Base-by-base conservation (phyloP, 2,888 invertebrate species). In the Cybosia mesomella region DNA sequence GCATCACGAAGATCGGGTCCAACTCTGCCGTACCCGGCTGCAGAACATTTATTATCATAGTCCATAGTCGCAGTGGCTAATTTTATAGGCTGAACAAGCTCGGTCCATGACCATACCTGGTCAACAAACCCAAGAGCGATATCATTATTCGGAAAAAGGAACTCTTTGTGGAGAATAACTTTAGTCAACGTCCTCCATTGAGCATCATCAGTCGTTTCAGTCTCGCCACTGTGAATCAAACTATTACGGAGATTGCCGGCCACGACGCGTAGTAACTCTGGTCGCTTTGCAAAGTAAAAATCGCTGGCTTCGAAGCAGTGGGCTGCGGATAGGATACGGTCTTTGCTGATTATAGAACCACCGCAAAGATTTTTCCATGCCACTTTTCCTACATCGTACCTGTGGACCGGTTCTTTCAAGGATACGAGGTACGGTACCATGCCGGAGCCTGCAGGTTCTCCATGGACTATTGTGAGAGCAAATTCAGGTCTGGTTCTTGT, bases 281-380 rank as follows among this genome's bases (percentile, higher is more conserved):
- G 85, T 11, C 86, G 63, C 39, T 73, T 80, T 0, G 69, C 66
- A 70, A 85, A 89, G 59, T 71, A 85, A 71, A 88, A 92, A 18
- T 85, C n/a, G 10, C 86, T 73, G 0, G 58, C 67, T 80, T 93
- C 93, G 72, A 93, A 93, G 75, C 92, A 93, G 58, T 93, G 92
- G 0, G 92, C 93, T 0, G 93, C 92, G 1, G 92, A 87, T 0
- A 93, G 61, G 0, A 93, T 87, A 22, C 77, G 85, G 0, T 5
- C 7, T 0, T 61, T n/a, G 7, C 80, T 65, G 13, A 93, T 89
- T 4, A 93, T 93, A 66, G 86, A 90, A 0, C 90, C 92, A 0
- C 93, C 92, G 22, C 93, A 93, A 0, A 92, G 49, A 58, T 89
- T 91, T 0, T 64, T 76, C 92, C 92, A 93, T 0, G 86, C 24